Base-by-base conservation (phyloP, 2,888 invertebrate species). In the Subacronicta megacephala region DNA sequence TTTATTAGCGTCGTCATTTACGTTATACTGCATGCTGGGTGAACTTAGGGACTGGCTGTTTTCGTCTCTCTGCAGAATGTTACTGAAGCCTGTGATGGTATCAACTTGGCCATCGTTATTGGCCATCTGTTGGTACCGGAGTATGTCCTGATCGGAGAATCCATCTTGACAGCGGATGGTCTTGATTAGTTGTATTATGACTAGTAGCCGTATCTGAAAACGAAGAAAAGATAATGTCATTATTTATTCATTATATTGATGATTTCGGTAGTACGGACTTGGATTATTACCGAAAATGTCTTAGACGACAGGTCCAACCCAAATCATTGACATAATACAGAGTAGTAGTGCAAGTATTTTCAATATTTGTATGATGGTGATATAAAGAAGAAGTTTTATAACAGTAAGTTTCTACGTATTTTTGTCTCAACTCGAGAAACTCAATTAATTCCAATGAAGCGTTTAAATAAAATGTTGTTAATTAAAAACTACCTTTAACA, bases 181-280 rank as follows among this genome's bases (percentile, higher is more conserved):
- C 65, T 80, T 78, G 74, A 88, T 75, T 61, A 90, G 67, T 79
- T 89, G 82, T 75, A 88, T 82, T 74, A 89, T 80, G 82, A 90
- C 88, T 88, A 94, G 86, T 87, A 92, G 84, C 89, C 90, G 89
- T 89, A 94, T 90, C 94, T 94, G 94, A 55, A 93, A 94, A 55
- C 76, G 77, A 79, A 67, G 75, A 69, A 77, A 58, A 16, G 13
- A 18, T 0, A 36, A 52, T 17, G 52, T n/a, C 42, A 23, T 35
- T 7, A 35, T 13, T 40, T 2, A 16, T 2, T 36, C 1, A 23
- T 23, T 6, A 4, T 31, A 31, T 5, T 31, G 1, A 31, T 31
- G 6, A n/a, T n/a, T n/a, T n/a, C n/a, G n/a, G n/a, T n/a, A n/a
- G n/a, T n/a, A n/a, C n/a, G n/a, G n/a, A n/a, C n/a, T n/a, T n/a